Base-by-base conservation (phyloP, 2,797 vertebrate species). In the Acanthis flammea region DNA sequence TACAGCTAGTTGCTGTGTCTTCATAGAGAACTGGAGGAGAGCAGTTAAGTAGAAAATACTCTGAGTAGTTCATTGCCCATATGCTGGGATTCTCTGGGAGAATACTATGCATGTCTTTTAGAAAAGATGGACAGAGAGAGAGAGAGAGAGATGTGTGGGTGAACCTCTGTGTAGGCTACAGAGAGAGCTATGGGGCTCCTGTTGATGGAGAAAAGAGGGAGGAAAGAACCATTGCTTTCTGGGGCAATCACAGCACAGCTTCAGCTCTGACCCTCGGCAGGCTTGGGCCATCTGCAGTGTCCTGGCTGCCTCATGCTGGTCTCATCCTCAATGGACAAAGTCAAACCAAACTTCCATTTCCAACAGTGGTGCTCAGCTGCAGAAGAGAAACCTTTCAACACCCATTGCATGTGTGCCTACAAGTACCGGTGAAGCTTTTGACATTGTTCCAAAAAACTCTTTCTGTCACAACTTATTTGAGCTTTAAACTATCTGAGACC, bases 321-420 rank as follows among this genome's bases (percentile, higher is more conserved):
- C n/a, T 70, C 0, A 0, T n/a, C 44, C 51, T 4, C 21, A 54
- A 39, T 6, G 30, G 39, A 47, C 8, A 62, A 67, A 65, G 42
- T 14, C 18, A 61, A 65, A 55, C 6, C 86, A 55, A 48, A 45
- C 12, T 66, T 72, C 7, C 4, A 27, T 53, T 95, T 67, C 0
- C 0, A 72, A 16, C 4, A 24, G n/a, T 12, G 0, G 0, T 37
- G 12, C 11, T 62, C 37, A 57, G 14, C 42, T 53, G 37, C 28
- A 71, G 12, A 6, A 18, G 37, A 62, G 37, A 58, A 0, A 1
- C 3, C 14, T 79, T 75, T 44, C 62, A 50, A 16, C 19, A 21
- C 17, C 39, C 12, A 1, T 11, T 74, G 27, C 6, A 6, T 6
- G 1, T 37, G 6, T 23, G 17, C 21, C 22, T 71, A 7, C 19